Percentiles rank a stretch among this genome's conserved stretches.
phyloP scores from a whole-genome alignment of 2,113 vertebrate species.

The Promerops cafer region DNA sequence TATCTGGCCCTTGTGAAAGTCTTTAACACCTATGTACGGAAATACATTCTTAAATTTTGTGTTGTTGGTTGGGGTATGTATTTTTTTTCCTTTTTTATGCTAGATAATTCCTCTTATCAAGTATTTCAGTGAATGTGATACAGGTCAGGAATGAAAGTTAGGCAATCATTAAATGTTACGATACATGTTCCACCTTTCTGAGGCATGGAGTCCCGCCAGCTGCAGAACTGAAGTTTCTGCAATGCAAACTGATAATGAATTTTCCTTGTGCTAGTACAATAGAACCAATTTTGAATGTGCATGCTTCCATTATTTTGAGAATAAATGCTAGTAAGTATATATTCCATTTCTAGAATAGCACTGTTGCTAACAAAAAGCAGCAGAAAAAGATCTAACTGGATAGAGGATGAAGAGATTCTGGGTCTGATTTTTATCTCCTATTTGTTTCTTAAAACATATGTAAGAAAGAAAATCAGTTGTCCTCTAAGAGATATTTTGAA shows the following conservation, averaged over 20 bases:
- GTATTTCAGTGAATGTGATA: background rate
- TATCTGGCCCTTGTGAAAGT: slow-evolving; percentile 93
- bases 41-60: slow-evolving; percentile 93
- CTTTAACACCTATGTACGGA: slow-evolving; percentile 87
- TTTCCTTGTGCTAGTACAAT: background rate
- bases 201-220: background rate
- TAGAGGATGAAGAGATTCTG: background rate
- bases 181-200: background rate
- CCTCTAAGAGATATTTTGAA: background rate
- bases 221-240: background rate
- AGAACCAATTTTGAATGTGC: background rate
- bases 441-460: background rate
- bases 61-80: slow-evolving; percentile 89
- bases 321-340: background rate
- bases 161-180: background rate
- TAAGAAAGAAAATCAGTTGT: background rate
- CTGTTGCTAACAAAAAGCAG: background rate
- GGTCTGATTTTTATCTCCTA: background rate
- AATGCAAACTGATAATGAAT: background rate
- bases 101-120: background rate
- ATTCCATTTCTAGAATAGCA: background rate
- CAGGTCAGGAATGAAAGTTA: background rate
- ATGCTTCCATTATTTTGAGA: background rate
- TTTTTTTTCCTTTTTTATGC: background rate
- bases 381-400: background rate